phyloP scores from a whole-genome alignment of 2,888 invertebrate genomes.

The Morpho helenor region DNA sequence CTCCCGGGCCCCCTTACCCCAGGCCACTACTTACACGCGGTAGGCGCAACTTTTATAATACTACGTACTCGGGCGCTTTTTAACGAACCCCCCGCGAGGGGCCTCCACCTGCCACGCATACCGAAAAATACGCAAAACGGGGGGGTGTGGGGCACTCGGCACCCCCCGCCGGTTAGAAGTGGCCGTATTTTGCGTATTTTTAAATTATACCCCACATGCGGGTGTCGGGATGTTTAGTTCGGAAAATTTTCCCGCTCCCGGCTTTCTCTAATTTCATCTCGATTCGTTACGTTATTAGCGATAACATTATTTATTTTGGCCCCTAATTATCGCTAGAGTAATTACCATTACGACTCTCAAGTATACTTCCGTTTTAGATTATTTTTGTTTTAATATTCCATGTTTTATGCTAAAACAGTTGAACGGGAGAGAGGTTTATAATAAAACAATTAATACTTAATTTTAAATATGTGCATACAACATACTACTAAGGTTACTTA shows the following conservation, averaged over 20 bases:
- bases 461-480: too few relatives aligned
- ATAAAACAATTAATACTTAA: too few relatives aligned
- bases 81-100: conserved; percentile 69
- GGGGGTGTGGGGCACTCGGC: conserved; percentile 43
- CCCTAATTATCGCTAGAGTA: conserved; percentile 1
- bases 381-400: too few relatives aligned
- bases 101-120: conserved; percentile 75
- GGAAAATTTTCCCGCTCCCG: conserved; percentile 35
- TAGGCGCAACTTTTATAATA: conserved; percentile 80
- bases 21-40: conserved; percentile 75
- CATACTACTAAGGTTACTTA: too few relatives aligned
- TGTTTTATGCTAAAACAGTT: too few relatives aligned
- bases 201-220: conserved; percentile 75
- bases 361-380: background rate
- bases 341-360: background rate
- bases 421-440: too few relatives aligned
- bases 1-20: conserved; percentile 35
- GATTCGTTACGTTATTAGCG: conserved; percentile 17
- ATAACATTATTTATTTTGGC: conserved; percentile 7
- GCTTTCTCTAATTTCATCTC: conserved; percentile 29
- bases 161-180: conserved; percentile 70
- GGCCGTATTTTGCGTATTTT: conserved; percentile 78
- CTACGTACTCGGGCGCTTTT: conserved; percentile 77
- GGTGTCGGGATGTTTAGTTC: conserved; percentile 64
- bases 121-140: conserved; percentile 76